Evolutionary conservation across 2,113 vertebrate species (phyloP).

Genomic region (Ophiodon elongatus): DNA sequence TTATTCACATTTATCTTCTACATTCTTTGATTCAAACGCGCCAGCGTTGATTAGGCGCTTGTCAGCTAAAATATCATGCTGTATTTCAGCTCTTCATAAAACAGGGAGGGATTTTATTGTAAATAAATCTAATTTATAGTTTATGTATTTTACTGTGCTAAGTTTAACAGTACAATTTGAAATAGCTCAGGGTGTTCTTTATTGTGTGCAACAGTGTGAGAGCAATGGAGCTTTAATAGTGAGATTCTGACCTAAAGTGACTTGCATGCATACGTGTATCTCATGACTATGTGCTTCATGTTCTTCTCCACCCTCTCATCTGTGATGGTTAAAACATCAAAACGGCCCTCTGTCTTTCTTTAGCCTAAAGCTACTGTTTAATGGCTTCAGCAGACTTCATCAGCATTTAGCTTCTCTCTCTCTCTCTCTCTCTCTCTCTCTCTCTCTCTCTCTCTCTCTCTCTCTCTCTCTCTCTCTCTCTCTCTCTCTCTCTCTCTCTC

Average conservation of each 20-base stretch:
- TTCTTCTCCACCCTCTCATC: slow-evolving; percentile 77
- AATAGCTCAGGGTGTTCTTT: slow-evolving; percentile 9
- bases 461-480: slow-evolving; percentile 20
- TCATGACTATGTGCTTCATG: slow-evolving; percentile 71
- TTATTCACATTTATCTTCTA: not conserved
- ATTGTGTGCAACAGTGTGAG: slow-evolving; percentile 16
- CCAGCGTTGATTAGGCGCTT: not conserved
- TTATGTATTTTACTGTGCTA: not conserved
- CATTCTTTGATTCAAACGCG: not conserved
- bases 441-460: slow-evolving; percentile 51
- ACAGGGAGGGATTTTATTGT: not conserved
- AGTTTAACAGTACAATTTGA: not conserved
- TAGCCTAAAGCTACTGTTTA: slow-evolving; percentile 88
- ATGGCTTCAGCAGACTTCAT: slow-evolving; percentile 85
- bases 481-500: slow-evolving; percentile 44
- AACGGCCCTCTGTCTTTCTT: slow-evolving; percentile 80
- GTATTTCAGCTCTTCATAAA: slow-evolving; percentile 12
- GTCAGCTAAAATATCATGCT: not conserved
- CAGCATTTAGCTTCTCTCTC: slow-evolving; percentile 79
- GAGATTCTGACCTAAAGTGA: slow-evolving; percentile 64
- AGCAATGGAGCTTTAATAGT: slow-evolving; percentile 37
- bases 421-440: slow-evolving; percentile 20
- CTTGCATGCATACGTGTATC: slow-evolving; percentile 66
- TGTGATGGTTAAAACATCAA: slow-evolving; percentile 87
- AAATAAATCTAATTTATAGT: slow-evolving; percentile 19